phyloP scores from a whole-genome alignment of 2,797 vertebrate species.

The Sebastes cheni region DNA sequence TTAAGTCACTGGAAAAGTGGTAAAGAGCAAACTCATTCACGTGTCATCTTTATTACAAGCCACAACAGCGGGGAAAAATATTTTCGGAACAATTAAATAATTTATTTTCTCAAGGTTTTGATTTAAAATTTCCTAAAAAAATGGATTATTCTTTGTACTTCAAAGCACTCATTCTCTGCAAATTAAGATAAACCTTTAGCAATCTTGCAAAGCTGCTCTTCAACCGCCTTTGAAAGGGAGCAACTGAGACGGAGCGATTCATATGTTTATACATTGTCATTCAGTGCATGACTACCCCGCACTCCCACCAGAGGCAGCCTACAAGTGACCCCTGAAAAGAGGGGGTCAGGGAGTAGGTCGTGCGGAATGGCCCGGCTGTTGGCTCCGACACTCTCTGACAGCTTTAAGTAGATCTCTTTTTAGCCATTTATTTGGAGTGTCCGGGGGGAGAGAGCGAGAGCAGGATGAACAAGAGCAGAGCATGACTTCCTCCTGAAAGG shows the following conservation, averaged over 20 bases:
- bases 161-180: constrained; percentile 2
- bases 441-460: constrained; percentile 50
- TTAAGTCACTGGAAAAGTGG: constrained; percentile 19
- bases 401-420: constrained; percentile 87
- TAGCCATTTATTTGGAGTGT: constrained; percentile 83
- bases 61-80: background rate
- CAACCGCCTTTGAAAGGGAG: constrained; percentile 41
- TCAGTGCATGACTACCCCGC: constrained; percentile 83
- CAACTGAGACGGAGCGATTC: constrained; percentile 53
- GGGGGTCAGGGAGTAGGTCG: constrained; percentile 85
- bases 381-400: constrained; percentile 87
- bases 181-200: constrained; percentile 47
- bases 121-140: background rate
- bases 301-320: constrained; percentile 83
- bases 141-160: background rate
- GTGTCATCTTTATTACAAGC: background rate
- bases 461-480: constrained; percentile 69
- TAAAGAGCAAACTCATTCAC: constrained; percentile 18
- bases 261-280: constrained; percentile 82
- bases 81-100: background rate
- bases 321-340: constrained; percentile 82
- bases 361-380: constrained; percentile 85
- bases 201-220: constrained; percentile 41
- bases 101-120: background rate
- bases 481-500: constrained; percentile 63